Conservation (phyloP, 2,888 invertebrate species). For the Cyclophora punctaria region DNA sequence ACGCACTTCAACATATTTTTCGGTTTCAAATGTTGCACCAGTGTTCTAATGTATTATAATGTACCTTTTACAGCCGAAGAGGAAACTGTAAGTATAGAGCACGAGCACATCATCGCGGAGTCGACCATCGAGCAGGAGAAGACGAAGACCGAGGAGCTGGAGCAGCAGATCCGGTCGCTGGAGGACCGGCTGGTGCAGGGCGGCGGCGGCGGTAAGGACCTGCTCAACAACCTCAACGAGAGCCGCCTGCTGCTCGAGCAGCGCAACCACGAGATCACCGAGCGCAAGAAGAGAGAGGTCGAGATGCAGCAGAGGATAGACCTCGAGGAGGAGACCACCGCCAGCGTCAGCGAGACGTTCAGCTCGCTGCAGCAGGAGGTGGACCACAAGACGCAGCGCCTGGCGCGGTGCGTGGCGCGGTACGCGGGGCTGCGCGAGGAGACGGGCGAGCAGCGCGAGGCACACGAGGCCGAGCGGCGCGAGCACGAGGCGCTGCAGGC, state of each 20-base stretch:
- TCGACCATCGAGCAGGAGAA: constrained; percentile 80
- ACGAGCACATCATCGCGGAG: constrained; percentile 60
- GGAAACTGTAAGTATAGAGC: constrained; percentile 62
- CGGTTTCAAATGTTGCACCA: too few species aligned
- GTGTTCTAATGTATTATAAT: neutral
- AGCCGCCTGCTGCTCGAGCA: constrained; percentile 93
- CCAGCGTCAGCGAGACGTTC: constrained; percentile 93
- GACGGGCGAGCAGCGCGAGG: constrained; percentile 77
- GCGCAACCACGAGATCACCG: constrained; percentile 87
- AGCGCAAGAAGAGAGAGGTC: constrained; percentile 88
- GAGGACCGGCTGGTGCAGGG: constrained; percentile 96
- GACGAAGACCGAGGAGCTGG: constrained; percentile 83
- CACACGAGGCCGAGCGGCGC: constrained; percentile 92
- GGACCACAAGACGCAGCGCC: constrained; percentile 91
- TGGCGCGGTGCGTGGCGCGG: constrained; percentile 83
- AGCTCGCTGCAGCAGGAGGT: constrained; percentile 96
- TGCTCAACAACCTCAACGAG: constrained; percentile 95
- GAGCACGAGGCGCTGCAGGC: constrained; percentile 89
- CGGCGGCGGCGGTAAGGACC: constrained; percentile 83
- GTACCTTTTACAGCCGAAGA: constrained; percentile 38
- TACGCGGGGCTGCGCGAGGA: constrained; percentile 77
- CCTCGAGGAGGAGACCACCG: constrained; percentile 92
- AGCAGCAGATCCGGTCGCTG: constrained; percentile 85
- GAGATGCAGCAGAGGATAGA: constrained; percentile 97
- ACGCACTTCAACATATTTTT: too few species aligned